Base-by-base conservation (phyloP, 1,140 invertebrate genomes). In the Drosophila guanche region DNA sequence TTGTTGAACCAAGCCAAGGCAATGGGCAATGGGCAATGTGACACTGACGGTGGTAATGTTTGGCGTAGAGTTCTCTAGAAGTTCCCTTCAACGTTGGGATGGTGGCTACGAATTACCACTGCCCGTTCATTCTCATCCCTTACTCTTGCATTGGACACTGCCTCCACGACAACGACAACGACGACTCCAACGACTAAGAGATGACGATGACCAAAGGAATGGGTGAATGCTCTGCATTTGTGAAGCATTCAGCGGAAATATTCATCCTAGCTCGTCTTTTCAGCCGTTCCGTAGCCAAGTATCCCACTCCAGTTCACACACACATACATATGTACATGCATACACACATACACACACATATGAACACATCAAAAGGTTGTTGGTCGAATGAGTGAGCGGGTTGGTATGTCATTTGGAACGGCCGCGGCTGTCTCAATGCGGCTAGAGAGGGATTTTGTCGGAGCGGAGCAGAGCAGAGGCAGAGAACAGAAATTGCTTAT, bases 131-230 rank as follows among this genome's bases (percentile, higher is more conserved):
- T 47, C 47, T 22, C 52, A 23, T 69, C 16, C 46, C 56, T 16
- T 45, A 14, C 52, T 50, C 40, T 22, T n/a, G 42, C 27, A 40
- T 33, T 62, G 20, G 25, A 29, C 16, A 48, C 27, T 16, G 45
- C 51, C 41, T 67, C 69, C 25, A 23, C 62, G 60, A 66, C 63
- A 54, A 45, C 57, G 53, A 47, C 43, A 40, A 53, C 76, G 61
- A 69, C 76, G 67, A 77, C 66, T 61, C 75, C 60, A 73, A 83
- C 69, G 70, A 77, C 76, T 76, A 77, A 53, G 69, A 88, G 83
- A 88, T 90, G 79, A 73, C 57, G 67, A 72, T 81, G 80, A 72
- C 89, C 84, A 86, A 90, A 90, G 89, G 80, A 90, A 89, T 89
- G 77, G 80, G 70, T 51, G 75, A 69, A 79, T 88, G 73, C 79